phyloP scores from a whole-genome alignment of 2,888 invertebrate species.

The Operophtera brumata region DNA sequence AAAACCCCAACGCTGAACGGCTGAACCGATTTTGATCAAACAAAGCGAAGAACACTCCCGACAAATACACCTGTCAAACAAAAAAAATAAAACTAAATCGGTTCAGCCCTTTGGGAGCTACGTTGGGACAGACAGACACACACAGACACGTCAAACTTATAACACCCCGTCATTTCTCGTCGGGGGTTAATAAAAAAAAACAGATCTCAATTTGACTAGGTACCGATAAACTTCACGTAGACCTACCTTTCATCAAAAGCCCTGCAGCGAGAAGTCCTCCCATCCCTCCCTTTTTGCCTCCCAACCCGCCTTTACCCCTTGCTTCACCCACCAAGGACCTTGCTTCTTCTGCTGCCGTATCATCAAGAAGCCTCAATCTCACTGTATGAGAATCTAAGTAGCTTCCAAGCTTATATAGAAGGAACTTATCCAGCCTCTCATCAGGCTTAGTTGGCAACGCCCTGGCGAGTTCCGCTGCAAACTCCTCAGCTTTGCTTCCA shows the following conservation, averaged over 20 bases:
- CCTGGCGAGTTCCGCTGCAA: constrained; percentile 86
- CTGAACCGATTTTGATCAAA: too few relatives aligned
- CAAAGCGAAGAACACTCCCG: too few relatives aligned
- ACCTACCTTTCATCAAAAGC: constrained; percentile 83
- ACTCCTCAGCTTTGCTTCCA: constrained; percentile 84
- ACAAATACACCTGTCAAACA: too few relatives aligned
- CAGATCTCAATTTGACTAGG: too few relatives aligned
- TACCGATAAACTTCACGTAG: neutral
- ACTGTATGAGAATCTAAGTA: constrained; percentile 88
- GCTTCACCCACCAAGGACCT: constrained; percentile 79
- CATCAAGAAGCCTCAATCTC: constrained; percentile 85
- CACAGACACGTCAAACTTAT: too few relatives aligned
- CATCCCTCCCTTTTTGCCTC: constrained; percentile 75
- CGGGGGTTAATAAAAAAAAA: too few relatives aligned
- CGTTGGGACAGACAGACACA: too few relatives aligned
- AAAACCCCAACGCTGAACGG: too few relatives aligned
- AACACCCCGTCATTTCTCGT: too few relatives aligned
- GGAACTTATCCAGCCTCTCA: constrained; percentile 87
- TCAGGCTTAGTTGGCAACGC: constrained; percentile 88
- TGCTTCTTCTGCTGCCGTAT: constrained; percentile 80
- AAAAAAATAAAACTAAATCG: too few relatives aligned
- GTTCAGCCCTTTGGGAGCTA: too few relatives aligned
- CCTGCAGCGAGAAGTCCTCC: constrained; percentile 79
- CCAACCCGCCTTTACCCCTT: constrained; percentile 74
- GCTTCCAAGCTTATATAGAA: constrained; percentile 85